Base-by-base conservation (phyloP, 2,797 vertebrate species). In the Mareca strepera region DNA sequence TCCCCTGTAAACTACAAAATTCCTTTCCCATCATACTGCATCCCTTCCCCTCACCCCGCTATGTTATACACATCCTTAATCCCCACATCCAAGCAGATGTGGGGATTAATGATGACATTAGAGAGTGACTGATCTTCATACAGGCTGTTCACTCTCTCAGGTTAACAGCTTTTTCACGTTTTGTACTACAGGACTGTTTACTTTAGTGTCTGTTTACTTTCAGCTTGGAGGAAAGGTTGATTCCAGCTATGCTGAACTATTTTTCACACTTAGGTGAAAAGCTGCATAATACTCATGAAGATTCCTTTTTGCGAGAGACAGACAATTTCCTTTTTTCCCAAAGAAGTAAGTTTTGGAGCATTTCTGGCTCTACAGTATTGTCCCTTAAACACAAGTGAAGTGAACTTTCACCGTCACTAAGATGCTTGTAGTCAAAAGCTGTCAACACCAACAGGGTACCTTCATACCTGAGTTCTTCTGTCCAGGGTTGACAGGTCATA, bases 111-210 rank as follows among this genome's bases (percentile, higher is more conserved):
- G 43, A 81, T n/a, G 28, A 44, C 48, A 13, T 50, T 66, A 48
- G 53, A 35, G 43, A 62, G 17, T 50, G 48, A 88, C 43, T 82
- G 59, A 89, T 69, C 55, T 69, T 89, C 33, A 69, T 21, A 80
- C 5, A 86, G 33, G 33, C 79, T 90, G 29, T 73, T 92, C 66
- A 37, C 53, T 82, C 50, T 46, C 69, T 77, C 68, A 89, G 12
- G 35, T 43, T 66, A 48, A 91, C 62, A 91, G 35, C 10, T 86
- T 96, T 95, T 86, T n/a, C 69, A 85, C 50, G 62, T 88, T 90
- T 86, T 68, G 35, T 82, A 67, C 43, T 60, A 53, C 0, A 81
- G 39, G 76, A 86, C 22, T 60, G 33, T 77, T 88, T 86, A 41
- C 73, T 95, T 89, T 72, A 69, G 23, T 4, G 2, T 52, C 48